Evolutionary conservation across 2,113 vertebrate species (phyloP).

Genomic region (Sprattus sprattus): DNA sequence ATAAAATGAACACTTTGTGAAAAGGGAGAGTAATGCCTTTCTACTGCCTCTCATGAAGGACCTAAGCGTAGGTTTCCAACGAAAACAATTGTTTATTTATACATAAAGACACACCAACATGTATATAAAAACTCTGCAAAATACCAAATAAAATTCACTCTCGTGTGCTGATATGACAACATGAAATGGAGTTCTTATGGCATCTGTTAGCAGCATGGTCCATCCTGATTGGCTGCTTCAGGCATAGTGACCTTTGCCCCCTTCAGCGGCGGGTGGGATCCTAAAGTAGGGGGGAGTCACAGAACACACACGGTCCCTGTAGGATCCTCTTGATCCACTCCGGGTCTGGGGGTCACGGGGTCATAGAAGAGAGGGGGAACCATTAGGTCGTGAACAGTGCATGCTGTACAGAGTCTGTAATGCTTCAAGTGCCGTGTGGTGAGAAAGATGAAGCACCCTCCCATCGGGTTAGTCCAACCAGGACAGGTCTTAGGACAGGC

Average conservation of each 20-base stretch:
- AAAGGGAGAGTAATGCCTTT: background rate
- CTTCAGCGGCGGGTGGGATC: background rate
- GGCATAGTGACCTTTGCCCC: conserved; percentile 35
- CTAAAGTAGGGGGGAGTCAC: conserved; percentile 92
- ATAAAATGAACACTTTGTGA: background rate
- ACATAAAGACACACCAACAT: background rate
- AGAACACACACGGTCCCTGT: conserved; percentile 87
- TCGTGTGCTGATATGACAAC: background rate
- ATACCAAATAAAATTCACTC: background rate
- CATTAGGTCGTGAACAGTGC: background rate
- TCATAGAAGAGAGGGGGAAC: conserved; percentile 45
- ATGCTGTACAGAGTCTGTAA: background rate
- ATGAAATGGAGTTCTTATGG: conserved; percentile 6
- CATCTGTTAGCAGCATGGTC: background rate
- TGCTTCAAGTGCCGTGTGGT: background rate
- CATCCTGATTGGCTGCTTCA: background rate
- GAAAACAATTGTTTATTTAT: conserved; percentile 4
- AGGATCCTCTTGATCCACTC: conserved; percentile 94
- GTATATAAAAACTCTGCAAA: background rate
- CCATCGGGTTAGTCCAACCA: background rate
- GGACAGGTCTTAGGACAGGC: background rate
- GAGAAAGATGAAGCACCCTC: background rate
- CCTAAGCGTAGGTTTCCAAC: background rate
- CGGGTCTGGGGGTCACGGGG: conserved; percentile 76
- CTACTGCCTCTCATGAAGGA: background rate